phyloP scores from a whole-genome alignment of 2,113 vertebrate species.

The Chrysemys picta region DNA sequence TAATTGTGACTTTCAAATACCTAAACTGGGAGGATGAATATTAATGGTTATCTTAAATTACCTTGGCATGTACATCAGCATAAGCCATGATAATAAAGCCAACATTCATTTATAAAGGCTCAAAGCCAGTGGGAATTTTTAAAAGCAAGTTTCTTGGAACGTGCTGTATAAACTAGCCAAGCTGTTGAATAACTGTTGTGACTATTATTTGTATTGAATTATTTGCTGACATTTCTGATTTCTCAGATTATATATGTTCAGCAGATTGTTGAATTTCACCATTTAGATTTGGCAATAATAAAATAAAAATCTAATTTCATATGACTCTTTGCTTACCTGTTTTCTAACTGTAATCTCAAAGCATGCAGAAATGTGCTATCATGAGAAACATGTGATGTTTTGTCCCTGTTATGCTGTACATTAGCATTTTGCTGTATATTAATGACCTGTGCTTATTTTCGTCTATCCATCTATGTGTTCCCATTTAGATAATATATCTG shows the following conservation, averaged over 20 bases:
- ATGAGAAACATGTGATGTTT: background rate
- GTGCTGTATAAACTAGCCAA: background rate
- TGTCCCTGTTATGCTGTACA: background rate
- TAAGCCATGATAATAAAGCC: background rate
- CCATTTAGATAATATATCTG: background rate
- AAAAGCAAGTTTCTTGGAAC: background rate
- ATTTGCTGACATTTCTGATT: background rate
- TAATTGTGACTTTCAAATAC: conserved; percentile 50
- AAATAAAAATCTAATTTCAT: background rate
- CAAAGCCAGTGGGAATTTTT: background rate
- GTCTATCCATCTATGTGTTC: accelerated
- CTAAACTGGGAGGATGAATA: conserved; percentile 8
- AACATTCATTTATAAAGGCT: background rate
- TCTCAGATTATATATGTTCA: background rate
- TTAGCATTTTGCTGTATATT: background rate
- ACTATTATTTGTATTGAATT: background rate
- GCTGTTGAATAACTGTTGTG: background rate
- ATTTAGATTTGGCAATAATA: background rate
- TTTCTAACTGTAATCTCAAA: background rate
- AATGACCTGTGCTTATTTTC: background rate
- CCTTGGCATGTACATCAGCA: background rate
- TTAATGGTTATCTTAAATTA: conserved; percentile 51
- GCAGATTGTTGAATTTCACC: background rate
- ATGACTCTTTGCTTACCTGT: background rate
- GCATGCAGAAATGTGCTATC: background rate